phyloP scores from a whole-genome alignment of 1,140 invertebrate genomes.

The Meloidogyne hapla region DNA sequence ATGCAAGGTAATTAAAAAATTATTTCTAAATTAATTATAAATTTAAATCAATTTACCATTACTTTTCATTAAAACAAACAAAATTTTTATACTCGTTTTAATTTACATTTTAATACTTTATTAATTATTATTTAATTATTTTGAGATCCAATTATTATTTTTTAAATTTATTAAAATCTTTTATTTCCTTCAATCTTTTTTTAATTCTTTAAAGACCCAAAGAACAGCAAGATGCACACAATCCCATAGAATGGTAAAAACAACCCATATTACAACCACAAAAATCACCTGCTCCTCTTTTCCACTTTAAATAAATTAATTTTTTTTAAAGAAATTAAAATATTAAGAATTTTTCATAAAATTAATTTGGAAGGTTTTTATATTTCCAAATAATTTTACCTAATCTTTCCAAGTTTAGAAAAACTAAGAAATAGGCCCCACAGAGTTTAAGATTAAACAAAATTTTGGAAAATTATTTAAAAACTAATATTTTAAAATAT shows the following conservation, averaged over 20 bases:
- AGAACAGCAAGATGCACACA: constrained; percentile 57
- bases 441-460: no score
- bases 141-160: not conserved
- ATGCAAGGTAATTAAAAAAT: constrained; percentile 67
- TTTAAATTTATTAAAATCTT: not conserved
- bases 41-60: not conserved
- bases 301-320: constrained; percentile 40
- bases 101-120: constrained; percentile 1
- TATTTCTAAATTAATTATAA: not conserved
- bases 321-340: no score
- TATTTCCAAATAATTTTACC: no score
- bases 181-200: not conserved
- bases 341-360: no score
- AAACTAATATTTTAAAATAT: not conserved
- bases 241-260: constrained; percentile 52
- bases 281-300: constrained; percentile 49
- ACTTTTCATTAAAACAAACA: not conserved
- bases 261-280: constrained; percentile 61
- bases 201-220: constrained; percentile 46
- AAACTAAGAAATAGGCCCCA: no score
- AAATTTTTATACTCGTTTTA: not conserved
- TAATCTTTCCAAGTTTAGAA: no score
- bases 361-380: no score
- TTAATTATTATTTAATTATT: no score
- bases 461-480: no score